Evolutionary conservation across 2,113 vertebrate species (phyloP), one percentile per base, ranked within the genome.

Genomic region (Argyrosomus japonicus): DNA sequence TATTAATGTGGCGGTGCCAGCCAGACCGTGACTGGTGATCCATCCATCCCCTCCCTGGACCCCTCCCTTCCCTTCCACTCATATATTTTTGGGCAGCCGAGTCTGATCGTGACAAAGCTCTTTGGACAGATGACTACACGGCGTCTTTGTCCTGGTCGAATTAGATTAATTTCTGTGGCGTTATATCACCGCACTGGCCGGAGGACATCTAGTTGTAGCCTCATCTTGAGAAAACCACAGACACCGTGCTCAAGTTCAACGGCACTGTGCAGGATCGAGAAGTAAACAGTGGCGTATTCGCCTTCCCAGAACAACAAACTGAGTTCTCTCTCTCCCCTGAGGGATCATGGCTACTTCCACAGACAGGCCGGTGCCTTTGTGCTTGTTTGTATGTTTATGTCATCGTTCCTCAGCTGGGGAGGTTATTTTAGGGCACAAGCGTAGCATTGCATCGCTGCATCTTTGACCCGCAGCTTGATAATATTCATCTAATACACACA

Each of bases 281-380:
- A 70, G 90, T 90, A 91, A 92, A 91, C 92, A 88, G 77, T 78
- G 80, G 87, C 56, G 45, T 65, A 29, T 69, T 79, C 78, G 69
- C 56, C 65, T 63, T 85, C 88, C 90, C 81, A 84, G 75, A 88
- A 90, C 88, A 93, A 92, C 92, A 94, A 92, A 89, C 90, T 73
- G 6, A 79, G 75, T n/a, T 29, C 61, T 25, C 23, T 32, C 36
- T 8, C 36, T 36, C 36, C 75, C 93, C 79, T 3, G 0, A 56
- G 87, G 85, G 43, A 67, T 86, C 36, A 85, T 77, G 85, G 81
- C 86, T 64, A 54, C 85, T 80, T 87, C 78, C 85, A 79, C 91
- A 93, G 91, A 93, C 92, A 91, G 76, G 1, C 81, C 63, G 91
- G 91, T 91, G 92, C 90, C 92, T 91, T 82, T 73, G 62, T 85